A percentile compares a stretch with the other conserved stretches of the same genome.
These are phyloP conservation scores for Cerceris ruficornis DNA, from an alignment of 2,888 invertebrate species.

Conservation along the genomic window DNA sequence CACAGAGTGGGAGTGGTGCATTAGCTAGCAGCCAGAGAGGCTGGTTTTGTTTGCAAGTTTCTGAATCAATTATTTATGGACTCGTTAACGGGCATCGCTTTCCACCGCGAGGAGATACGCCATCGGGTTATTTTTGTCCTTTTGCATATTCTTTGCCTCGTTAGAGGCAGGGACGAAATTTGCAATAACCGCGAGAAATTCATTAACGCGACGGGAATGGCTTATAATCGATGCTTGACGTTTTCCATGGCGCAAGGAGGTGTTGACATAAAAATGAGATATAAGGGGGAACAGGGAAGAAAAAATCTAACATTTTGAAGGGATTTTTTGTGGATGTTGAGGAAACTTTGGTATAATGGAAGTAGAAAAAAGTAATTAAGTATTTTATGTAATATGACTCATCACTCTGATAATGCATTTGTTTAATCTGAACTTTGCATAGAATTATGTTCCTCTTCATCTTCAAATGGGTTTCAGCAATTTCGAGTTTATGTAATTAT, in stretches of 20 bases:
- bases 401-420: no score
- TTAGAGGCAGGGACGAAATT: conserved; percentile 3
- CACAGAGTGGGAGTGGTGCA: conserved; percentile 37
- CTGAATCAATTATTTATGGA: conserved; percentile 66
- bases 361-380: neutral
- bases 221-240: neutral
- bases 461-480: no score
- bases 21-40: conserved; percentile 46
- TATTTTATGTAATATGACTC: neutral
- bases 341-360: neutral
- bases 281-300: no score
- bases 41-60: conserved; percentile 64
- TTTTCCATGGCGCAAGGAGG: neutral
- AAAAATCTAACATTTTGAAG: no score
- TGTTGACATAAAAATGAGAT: neutral
- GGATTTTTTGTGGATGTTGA: neutral
- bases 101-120: conserved; percentile 12
- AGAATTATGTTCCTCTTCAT: no score
- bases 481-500: no score
- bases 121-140: conserved; percentile 25
- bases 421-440: no score
- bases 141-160: conserved; percentile 16
- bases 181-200: conserved; percentile 19
- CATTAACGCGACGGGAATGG: neutral
- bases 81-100: conserved; percentile 62